These are phyloP conservation scores for Semnornis frantzii DNA, from an alignment of 2,113 vertebrate genomes.

Conservation along the genomic window DNA sequence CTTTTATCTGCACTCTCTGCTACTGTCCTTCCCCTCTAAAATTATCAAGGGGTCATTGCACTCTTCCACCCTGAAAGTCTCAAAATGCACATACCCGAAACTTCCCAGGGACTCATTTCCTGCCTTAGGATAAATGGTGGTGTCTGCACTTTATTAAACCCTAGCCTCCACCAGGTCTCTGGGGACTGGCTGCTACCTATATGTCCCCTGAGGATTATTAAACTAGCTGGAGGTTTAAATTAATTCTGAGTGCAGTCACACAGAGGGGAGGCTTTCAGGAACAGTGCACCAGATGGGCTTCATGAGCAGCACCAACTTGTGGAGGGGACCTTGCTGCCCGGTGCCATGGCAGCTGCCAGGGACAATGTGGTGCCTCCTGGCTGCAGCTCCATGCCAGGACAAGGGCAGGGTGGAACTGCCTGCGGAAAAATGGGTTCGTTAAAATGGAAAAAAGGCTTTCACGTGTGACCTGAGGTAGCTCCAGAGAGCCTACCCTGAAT, in stretches of 20 bases:
- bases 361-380: background rate
- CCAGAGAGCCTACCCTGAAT: background rate
- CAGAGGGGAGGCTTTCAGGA: background rate
- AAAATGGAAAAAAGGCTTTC: background rate
- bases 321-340: rapidly evolving
- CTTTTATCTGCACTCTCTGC: background rate
- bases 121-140: background rate
- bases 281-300: background rate
- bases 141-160: background rate
- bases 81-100: background rate
- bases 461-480: background rate
- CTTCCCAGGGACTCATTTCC: background rate
- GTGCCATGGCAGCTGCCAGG: rapidly evolving
- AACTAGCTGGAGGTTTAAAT: background rate
- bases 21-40: background rate
- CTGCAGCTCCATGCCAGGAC: rapidly evolving
- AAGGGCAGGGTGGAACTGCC: background rate
- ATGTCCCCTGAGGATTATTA: background rate
- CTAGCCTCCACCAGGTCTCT: background rate
- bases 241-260: background rate
- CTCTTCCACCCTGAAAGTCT: background rate
- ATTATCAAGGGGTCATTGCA: background rate
- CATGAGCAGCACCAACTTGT: rapidly evolving
- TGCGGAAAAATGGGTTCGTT: background rate
- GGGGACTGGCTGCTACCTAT: background rate